Base-by-base conservation (phyloP, 2,888 invertebrate species). In the Erynnis tages region DNA sequence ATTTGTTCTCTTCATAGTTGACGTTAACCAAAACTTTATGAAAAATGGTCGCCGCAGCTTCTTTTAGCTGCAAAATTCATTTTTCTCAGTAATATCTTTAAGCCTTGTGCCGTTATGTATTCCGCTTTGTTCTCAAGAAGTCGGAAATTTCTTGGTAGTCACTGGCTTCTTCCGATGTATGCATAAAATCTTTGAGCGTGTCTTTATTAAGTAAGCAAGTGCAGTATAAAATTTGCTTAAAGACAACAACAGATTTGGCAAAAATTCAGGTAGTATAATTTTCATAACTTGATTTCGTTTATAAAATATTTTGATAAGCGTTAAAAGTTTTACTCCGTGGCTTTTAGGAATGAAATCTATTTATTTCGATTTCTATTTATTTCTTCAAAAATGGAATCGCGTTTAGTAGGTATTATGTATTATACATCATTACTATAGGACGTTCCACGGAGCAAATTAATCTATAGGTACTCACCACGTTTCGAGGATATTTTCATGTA, bases 71-170 rank as follows among this genome's bases (percentile, higher is more conserved):
- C 32, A 17, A 23, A 48, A 40, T 30, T 40, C 23, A 48, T 48
- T 48, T 40, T 40, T 32, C 48, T 16, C 11, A 2, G 14, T 48
- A 40, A 48, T 23, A 16, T 47, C 45, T 45, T 47, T 27, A 46
- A 38, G 16, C 34, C 17, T 16, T 17, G 47, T 47, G 37, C 27
- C 47, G 17, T 29, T 47, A 38, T 29, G 46, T 47, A 47, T 38
- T 47, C 47, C 8, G 23, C 23, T 45, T 45, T 45, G 32, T 45
- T 45, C 23, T 6, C 34, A 10, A 34, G n/a, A 30, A 21, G 27
- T 44, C 21, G 21, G 10, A 23, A 21, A 45, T 34, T 45, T 45
- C 45, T 45, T 34, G 23, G 34, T 10, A 34, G 34, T 23, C 13
- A 14, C 45, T 5, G 25, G 16, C 34, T 13, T 34, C 34, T 34